Evolutionary conservation across 2,888 invertebrate genomes (phyloP).

Genomic region (Parapristionchus giblindavisi): DNA sequence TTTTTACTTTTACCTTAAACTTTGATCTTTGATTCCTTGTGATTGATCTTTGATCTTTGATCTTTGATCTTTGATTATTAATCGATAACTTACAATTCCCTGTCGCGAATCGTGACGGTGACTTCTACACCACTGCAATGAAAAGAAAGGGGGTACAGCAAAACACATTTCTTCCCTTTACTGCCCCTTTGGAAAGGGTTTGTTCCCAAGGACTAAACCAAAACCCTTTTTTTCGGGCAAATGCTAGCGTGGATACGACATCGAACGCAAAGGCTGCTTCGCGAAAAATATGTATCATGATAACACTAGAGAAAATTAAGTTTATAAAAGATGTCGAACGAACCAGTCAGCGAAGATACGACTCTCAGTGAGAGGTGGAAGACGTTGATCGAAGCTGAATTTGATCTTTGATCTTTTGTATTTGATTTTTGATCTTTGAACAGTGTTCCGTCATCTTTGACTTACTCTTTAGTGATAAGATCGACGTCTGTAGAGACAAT

Average conservation of each 20-base stretch:
- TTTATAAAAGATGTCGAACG: no score
- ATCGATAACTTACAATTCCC: not conserved
- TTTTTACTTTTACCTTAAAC: not conserved
- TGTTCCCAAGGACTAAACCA: no score
- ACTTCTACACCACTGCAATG: conserved; percentile 7
- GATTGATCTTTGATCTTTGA: not conserved
- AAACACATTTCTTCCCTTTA: no score
- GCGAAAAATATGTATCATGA: no score
- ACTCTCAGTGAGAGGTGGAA: not conserved
- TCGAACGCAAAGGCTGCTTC: no score
- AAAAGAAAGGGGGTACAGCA: no score
- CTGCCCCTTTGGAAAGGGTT: no score
- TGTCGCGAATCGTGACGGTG: conserved; percentile 28
- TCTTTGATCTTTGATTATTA: not conserved
- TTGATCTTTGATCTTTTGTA: conserved; percentile 14
- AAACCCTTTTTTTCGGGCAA: no score
- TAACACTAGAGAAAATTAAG: no score
- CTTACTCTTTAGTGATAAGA: not conserved
- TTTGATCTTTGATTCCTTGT: not conserved
- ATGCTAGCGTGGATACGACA: no score
- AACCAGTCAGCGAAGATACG: no score
- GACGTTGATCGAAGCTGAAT: not conserved
- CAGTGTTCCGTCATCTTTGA: not conserved
- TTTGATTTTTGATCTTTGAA: not conserved
- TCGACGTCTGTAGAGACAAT: not conserved